A percentile compares a stretch with the other conserved stretches of the same genome.
phyloP scores from a whole-genome alignment of 2,888 invertebrate genomes.

The Epistrophe grossulariae region DNA sequence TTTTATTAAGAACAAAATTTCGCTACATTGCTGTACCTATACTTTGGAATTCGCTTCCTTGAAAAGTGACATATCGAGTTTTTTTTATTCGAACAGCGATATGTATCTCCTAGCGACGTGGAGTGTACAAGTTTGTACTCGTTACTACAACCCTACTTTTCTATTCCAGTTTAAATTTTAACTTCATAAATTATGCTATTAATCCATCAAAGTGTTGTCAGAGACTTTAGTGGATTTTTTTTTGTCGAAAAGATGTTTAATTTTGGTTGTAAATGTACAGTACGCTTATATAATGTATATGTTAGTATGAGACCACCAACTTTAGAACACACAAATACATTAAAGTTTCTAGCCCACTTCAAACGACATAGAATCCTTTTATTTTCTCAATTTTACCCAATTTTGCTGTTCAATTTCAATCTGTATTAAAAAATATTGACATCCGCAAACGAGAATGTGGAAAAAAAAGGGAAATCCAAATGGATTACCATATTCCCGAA shows the following conservation, averaged over 20 bases:
- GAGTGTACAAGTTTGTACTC: neutral
- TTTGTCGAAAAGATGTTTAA: conserved; percentile 52
- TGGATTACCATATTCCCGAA: conserved; percentile 64
- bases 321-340: conserved; percentile 1
- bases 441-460: conserved; percentile 52
- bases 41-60: too few species aligned
- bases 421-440: conserved; percentile 70
- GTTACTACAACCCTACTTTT: neutral
- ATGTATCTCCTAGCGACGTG: too few species aligned
- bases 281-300: neutral
- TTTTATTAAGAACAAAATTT: too few species aligned
- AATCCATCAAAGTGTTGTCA: conserved; percentile 67
- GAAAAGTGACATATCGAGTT: too few species aligned
- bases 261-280: conserved; percentile 13
- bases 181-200: conserved; percentile 57
- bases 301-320: conserved; percentile 1
- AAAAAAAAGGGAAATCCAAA: conserved; percentile 51
- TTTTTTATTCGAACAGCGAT: too few species aligned
- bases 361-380: conserved; percentile 58
- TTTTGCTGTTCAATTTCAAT: conserved; percentile 66
- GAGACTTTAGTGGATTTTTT: conserved; percentile 60
- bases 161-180: conserved; percentile 32
- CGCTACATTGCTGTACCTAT: too few species aligned
- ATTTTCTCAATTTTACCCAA: conserved; percentile 61
- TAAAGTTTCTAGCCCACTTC: conserved; percentile 28